Conservation (phyloP, 2,797 vertebrate genomes). For the Chrysolophus pictus region DNA sequence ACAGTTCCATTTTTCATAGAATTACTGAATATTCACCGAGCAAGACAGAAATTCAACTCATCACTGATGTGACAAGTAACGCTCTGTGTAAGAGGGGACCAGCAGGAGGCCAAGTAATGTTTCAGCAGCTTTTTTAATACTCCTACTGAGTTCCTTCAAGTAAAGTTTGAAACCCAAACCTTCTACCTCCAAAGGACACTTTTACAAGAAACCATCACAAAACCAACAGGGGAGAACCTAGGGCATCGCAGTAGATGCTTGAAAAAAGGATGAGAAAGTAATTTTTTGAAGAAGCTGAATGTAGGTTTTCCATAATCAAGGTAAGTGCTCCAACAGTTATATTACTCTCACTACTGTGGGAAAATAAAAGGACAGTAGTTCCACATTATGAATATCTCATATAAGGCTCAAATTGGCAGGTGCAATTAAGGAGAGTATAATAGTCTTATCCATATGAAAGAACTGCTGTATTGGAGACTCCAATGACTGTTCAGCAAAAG, state of each 20-base stretch:
- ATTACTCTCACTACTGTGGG: neutral
- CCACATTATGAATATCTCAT: neutral
- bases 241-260: neutral
- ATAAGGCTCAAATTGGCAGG: constrained; percentile 10
- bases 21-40: constrained; percentile 26
- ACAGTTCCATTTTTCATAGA: neutral
- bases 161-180: neutral
- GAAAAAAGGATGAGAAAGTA: neutral
- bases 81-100: neutral
- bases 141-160: constrained; percentile 17
- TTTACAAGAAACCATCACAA: neutral
- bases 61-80: neutral
- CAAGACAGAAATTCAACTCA: neutral
- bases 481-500: neutral
- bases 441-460: neutral
- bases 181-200: constrained; percentile 7
- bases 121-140: neutral
- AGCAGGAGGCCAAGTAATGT: neutral
- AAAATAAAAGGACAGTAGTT: constrained; percentile 23
- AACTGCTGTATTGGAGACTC: neutral
- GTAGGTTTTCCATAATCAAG: constrained; percentile 2
- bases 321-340: neutral
- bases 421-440: neutral
- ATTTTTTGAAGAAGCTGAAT: neutral
- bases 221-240: neutral